Evolutionary conservation across 1,140 invertebrate species (phyloP), one percentile per base, ranked within the genome.

Genomic region (Pomacea maculata): DNA sequence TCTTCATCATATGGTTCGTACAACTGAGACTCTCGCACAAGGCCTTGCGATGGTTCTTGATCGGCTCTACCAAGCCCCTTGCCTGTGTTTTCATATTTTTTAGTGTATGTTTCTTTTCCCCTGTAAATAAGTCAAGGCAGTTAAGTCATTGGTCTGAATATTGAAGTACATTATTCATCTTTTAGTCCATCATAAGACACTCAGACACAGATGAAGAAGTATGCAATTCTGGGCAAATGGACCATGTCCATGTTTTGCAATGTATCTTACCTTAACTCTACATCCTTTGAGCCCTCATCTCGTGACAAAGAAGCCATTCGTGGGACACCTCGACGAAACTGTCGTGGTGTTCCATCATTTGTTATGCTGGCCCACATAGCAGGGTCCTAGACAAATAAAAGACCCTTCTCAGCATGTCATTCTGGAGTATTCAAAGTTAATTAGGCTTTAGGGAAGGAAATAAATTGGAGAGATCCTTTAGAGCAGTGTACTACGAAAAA

Each of bases 1-100:
- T 80, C 79, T 68, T 29, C n/a, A 12, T 68, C 79, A 34, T 80
- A 80, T 52, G 71, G 79, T 61, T 80, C 79, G 70, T 80, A 80
- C 29, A 75, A 54, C 55, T 80, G 79, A 25, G 73, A 75, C 63
- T 19, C 19, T 57, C 74, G 54, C 61, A 63, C 74, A 14, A 34
- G 14, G 52, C 34, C 54, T 25, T 79, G 65, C 9, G 55, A 52
- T 64, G 14, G 54, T 34, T 45, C 25, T 45, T 64, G 65, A 45
- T 64, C 11, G 25, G 54, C 71, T 70, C 75, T 61, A 61, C 71
- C 61, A 14, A 15, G 11, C n/a, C 67, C 75, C 54, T 68, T n/a
- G 17, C 78, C 73, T 29, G 78, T 68, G 65, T 64, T 73, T 11
- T 78, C 57, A 67, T 64, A 78, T 12, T 63, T 73, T 68, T 21